phyloP scores from a whole-genome alignment of 2,113 vertebrate genomes.

The Nyctibius bracteatus region DNA sequence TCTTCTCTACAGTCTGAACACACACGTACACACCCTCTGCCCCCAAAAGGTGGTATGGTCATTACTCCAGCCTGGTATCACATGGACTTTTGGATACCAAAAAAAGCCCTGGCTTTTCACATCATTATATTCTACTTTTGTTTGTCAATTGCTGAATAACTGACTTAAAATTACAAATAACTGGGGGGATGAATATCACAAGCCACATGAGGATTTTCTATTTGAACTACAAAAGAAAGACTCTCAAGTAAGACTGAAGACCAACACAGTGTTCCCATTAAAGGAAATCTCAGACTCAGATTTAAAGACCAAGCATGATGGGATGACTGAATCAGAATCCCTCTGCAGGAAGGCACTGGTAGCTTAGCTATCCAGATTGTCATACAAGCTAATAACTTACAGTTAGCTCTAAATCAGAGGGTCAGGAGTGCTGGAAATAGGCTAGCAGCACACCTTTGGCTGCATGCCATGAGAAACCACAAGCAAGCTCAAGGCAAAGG shows the following conservation, averaged over 20 bases:
- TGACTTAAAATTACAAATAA: not conserved
- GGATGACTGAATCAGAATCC: not conserved
- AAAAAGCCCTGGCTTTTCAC: not conserved
- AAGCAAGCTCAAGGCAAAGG: not conserved
- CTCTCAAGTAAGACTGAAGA: not conserved
- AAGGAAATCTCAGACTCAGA: not conserved
- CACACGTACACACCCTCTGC: not conserved
- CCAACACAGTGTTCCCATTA: not conserved
- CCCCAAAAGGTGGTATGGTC: not conserved
- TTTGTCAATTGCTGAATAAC: not conserved
- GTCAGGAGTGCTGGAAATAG: not conserved
- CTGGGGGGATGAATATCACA: not conserved
- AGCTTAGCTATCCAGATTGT: not conserved
- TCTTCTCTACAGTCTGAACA: not conserved
- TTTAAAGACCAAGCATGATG: not conserved
- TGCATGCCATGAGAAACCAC: not conserved
- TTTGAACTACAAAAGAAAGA: not conserved
- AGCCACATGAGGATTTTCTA: not conserved
- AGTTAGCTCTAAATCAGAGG: not conserved
- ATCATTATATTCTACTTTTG: not conserved
- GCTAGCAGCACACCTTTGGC: not conserved
- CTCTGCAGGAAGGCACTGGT: not conserved
- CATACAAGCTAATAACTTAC: not conserved
- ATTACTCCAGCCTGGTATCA: not conserved
- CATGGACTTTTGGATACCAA: not conserved